These are phyloP conservation scores for Conchocele bisecta DNA, from an alignment of 2,888 invertebrate genomes.

Conservation along the genomic window DNA sequence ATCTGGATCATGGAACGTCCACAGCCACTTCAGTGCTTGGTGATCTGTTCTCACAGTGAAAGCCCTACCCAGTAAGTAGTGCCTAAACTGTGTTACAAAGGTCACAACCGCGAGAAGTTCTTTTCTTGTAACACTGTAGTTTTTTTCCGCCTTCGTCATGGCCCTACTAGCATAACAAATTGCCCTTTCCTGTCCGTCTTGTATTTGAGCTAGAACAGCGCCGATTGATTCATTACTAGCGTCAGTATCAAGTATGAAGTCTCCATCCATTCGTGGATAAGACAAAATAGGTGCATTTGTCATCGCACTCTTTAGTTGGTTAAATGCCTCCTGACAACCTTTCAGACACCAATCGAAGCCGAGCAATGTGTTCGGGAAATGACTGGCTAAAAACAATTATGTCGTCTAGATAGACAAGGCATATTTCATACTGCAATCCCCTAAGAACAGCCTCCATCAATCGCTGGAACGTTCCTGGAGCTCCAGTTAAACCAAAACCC, in stretches of 20 bases:
- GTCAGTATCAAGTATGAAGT: background rate
- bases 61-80: slow-evolving; percentile 42
- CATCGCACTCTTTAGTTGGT: background rate
- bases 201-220: background rate
- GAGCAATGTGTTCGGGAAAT: no score
- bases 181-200: background rate
- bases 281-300: background rate
- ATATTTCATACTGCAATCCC: no score
- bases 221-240: background rate
- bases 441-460: no score
- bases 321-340: background rate
- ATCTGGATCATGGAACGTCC: slow-evolving; percentile 16
- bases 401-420: no score
- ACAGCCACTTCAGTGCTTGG: slow-evolving; percentile 44
- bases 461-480: no score
- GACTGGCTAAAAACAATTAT: no score
- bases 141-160: background rate
- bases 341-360: no score
- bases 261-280: background rate
- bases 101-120: slow-evolving; percentile 24
- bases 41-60: slow-evolving; percentile 50
- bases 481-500: no score
- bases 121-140: slow-evolving; percentile 30
- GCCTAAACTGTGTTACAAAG: slow-evolving; percentile 27
- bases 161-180: slow-evolving; percentile 1